Percentiles rank a stretch among this genome's conserved stretches.
phyloP scores from a whole-genome alignment of 2,797 vertebrate genomes.

The Somateria mollissima region DNA sequence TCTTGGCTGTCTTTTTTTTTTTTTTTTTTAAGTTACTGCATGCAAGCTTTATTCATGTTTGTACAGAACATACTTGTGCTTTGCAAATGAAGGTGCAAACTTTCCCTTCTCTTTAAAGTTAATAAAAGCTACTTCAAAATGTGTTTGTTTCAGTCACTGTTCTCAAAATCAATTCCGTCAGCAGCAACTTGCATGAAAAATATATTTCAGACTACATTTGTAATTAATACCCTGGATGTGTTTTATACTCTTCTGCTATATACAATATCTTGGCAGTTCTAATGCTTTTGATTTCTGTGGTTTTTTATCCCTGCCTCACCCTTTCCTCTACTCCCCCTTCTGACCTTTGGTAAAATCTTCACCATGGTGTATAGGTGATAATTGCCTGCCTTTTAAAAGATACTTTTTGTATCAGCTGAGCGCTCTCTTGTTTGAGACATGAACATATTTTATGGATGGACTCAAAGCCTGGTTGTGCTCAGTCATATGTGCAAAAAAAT shows the following conservation, averaged over 20 bases:
- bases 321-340: neutral
- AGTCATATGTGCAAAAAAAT: slow-evolving; percentile 13
- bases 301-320: neutral
- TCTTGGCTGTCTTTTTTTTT: neutral
- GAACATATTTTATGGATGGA: neutral
- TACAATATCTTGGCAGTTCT: neutral
- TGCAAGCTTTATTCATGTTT: neutral
- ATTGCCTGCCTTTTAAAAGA: slow-evolving; percentile 20
- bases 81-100: neutral
- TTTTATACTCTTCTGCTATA: neutral
- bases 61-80: neutral
- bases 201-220: neutral
- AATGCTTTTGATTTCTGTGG: neutral
- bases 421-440: slow-evolving; percentile 4
- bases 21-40: neutral
- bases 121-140: neutral
- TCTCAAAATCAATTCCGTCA: neutral
- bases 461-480: slow-evolving; percentile 19
- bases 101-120: neutral
- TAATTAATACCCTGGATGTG: neutral
- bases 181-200: neutral
- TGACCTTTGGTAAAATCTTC: slow-evolving; percentile 30
- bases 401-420: neutral
- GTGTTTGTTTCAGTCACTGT: neutral
- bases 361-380: neutral